Evolutionary conservation across 2,888 invertebrate genomes (phyloP), one percentile per base, ranked within the genome.

Genomic region (Uropetala carovei): DNA sequence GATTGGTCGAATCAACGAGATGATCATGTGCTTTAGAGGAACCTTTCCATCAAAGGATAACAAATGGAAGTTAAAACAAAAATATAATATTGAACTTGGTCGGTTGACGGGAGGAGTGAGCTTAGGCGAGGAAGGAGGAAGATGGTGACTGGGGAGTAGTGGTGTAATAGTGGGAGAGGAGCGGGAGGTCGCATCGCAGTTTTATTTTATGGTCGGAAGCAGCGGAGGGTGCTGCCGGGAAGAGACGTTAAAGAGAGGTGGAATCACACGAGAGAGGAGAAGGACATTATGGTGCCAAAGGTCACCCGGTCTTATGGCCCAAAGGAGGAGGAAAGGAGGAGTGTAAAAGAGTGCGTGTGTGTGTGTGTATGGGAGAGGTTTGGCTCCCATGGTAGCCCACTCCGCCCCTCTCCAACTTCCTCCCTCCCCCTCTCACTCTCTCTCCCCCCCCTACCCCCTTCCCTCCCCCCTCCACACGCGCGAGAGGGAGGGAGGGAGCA

Each of bases 261-360:
- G 94, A 94, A 94, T 94, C 94, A 94, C 93, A 93, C 93, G 94
- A 94, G 94, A 94, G 94, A 94, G 94, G 94, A 94, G 94, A 75
- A 75, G 22, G 75, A 75, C 75, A 75, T 75, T 75, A 75, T 75
- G 75, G 75, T 75, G 75, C 22, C 75, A 75, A 75, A 75, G 75
- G 75, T 75, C 75, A 75, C 10, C 75, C 22, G 27, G 27, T 75
- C 22, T 75, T 27, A 75, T 75, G 75, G 75, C 14, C 27, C 22
- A 13, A 14, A n/a, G n/a, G n/a, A n/a, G 75, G 75, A 75, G 75
- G 16, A 75, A 10, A n/a, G 18, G 18, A 5, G 43, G 68, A 22
- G 68, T 22, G 64, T 64, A 64, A 64, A 64, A 22, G n/a, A 68
- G 68, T 18, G 68, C 18, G 68, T 68, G 18, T n/a, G 13, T 10